Conservation (phyloP, 2,888 invertebrate species). For the Hyalella azteca region DNA sequence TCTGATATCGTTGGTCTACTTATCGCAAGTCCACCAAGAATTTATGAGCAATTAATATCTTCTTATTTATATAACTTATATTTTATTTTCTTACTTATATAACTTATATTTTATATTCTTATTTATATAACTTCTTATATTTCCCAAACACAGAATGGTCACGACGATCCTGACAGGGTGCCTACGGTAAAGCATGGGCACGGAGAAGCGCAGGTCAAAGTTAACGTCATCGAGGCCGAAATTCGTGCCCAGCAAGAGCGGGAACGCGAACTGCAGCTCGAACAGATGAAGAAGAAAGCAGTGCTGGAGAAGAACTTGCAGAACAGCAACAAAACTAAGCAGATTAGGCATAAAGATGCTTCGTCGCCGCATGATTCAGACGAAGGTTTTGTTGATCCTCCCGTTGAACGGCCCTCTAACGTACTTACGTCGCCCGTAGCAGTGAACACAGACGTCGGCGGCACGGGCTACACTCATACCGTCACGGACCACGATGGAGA, state of each 20-base stretch:
- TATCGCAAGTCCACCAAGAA: too few species aligned
- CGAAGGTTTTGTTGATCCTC: slow-evolving; percentile 57
- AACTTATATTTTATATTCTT: background rate
- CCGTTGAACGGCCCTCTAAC: slow-evolving; percentile 9
- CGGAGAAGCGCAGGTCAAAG: slow-evolving; percentile 38
- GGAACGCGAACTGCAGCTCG: slow-evolving; percentile 50
- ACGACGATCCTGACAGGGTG: background rate
- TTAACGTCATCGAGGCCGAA: slow-evolving; percentile 58
- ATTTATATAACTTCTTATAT: too few species aligned
- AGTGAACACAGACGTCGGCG: background rate
- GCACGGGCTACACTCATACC: slow-evolving; percentile 43
- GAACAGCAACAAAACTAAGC: background rate
- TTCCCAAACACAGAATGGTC: background rate
- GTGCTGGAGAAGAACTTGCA: slow-evolving; percentile 4
- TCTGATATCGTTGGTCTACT: too few species aligned
- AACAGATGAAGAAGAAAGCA: slow-evolving; percentile 39
- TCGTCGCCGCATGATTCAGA: slow-evolving; percentile 56
- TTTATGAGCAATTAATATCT: too few species aligned
- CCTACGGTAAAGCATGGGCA: slow-evolving; percentile 21
- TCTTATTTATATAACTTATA: too few species aligned
- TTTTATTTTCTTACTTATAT: too few species aligned
- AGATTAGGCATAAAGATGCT: slow-evolving; percentile 42
- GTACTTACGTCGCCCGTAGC: background rate
- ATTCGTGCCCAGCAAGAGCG: slow-evolving; percentile 56
- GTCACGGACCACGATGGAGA: slow-evolving; percentile 45